These are phyloP conservation scores for Rhodinocichla rosea DNA, from an alignment of 2,113 vertebrate genomes.

Conservation along the genomic window DNA sequence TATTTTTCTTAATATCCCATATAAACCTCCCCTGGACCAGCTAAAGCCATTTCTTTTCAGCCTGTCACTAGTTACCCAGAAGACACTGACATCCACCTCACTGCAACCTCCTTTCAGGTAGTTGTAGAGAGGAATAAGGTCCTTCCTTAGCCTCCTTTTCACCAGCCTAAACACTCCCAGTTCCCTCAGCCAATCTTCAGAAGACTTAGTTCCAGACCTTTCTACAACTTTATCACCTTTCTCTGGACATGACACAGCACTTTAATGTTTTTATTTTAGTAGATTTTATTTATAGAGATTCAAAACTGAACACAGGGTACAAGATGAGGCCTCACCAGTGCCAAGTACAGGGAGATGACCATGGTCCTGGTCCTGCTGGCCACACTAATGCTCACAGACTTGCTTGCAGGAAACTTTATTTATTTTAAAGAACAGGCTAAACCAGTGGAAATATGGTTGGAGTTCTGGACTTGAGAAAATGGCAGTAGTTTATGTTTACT, in stretches of 20 bases:
- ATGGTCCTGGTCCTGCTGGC: background rate
- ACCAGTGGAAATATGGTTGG: background rate
- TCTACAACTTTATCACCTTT: fast-evolving
- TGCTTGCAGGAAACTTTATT: background rate
- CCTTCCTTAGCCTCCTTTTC: background rate
- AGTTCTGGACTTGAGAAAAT: background rate
- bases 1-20: background rate
- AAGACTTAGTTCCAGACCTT: background rate
- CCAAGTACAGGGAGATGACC: too few species aligned
- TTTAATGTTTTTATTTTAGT: background rate
- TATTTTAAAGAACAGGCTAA: background rate
- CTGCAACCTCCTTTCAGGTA: background rate
- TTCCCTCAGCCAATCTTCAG: background rate
- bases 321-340: background rate
- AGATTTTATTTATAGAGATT: too few species aligned
- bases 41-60: background rate
- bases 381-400: too few species aligned
- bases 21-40: background rate
- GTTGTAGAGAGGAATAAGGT: background rate
- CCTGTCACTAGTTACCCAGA: too few species aligned
- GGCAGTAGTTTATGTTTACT: background rate
- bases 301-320: background rate
- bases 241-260: too few species aligned
- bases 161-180: background rate
- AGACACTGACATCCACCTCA: background rate